phyloP scores from a whole-genome alignment of 2,113 vertebrate genomes.

The Atrichornis clamosus region DNA sequence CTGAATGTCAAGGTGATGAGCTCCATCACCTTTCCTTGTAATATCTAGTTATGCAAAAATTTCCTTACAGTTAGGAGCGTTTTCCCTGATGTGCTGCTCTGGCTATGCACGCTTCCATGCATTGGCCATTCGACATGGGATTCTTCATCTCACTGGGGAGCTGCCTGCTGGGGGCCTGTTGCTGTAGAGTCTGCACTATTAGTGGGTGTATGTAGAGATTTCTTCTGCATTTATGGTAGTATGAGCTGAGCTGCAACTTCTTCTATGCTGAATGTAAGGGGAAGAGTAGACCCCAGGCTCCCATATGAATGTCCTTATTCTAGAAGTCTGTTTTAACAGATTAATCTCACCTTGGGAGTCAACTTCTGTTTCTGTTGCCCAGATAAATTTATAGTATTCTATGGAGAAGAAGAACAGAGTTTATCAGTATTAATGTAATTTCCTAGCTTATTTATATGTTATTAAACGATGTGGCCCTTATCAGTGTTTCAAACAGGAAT shows the following conservation, averaged over 20 bases:
- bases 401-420: not conserved
- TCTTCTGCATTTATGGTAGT: not conserved
- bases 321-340: not conserved
- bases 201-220: no score
- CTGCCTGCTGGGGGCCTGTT: not conserved
- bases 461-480: not conserved
- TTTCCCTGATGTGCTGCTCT: accelerated
- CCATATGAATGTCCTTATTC: not conserved
- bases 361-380: not conserved
- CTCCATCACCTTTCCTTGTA: not conserved
- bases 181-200: not conserved
- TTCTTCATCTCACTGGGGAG: not conserved
- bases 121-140: accelerated
- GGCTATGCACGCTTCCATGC: accelerated
- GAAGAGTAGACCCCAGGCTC: not conserved
- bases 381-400: not conserved
- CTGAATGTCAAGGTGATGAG: not conserved
- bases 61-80: not conserved
- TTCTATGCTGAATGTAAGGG: not conserved
- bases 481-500: not conserved
- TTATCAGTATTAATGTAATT: not conserved
- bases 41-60: not conserved
- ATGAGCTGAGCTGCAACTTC: not conserved
- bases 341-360: not conserved
- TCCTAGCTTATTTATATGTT: not conserved